Conservation (phyloP, 1,140 invertebrate genomes). For the Euborellia annulipes region DNA sequence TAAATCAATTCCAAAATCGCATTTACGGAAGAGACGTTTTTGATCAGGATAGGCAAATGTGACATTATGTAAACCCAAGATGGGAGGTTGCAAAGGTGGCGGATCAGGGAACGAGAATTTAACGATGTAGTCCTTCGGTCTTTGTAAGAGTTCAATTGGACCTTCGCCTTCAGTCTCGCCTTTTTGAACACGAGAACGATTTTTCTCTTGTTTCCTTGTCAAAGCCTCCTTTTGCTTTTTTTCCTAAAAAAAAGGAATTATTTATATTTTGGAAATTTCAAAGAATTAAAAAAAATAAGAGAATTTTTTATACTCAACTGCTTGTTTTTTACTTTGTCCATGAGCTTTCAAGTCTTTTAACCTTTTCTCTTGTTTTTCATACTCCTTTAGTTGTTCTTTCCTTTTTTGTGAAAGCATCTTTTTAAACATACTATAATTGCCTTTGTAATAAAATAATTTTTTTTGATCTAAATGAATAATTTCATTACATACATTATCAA, state of each 20-base stretch:
- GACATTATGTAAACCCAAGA: constrained; percentile 79
- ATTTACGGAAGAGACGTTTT: constrained; percentile 62
- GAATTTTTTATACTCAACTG: constrained; percentile 36
- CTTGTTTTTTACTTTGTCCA: constrained; percentile 88
- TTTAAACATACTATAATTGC: constrained; percentile 97
- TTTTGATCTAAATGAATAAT: constrained; percentile 92
- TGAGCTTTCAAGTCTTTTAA: constrained; percentile 87
- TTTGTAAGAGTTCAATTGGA: constrained; percentile 66
- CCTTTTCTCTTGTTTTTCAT: constrained; percentile 94
- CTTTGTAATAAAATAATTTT: constrained; percentile 94
- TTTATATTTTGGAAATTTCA: neutral
- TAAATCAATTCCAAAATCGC: constrained; percentile 92
- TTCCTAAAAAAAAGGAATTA: constrained; percentile 34
- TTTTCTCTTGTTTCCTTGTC: constrained; percentile 90
- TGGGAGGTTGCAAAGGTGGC: constrained; percentile 84
- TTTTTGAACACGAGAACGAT: constrained; percentile 59
- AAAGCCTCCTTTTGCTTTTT: constrained; percentile 83
- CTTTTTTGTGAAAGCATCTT: constrained; percentile 96
- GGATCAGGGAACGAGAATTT: constrained; percentile 96
- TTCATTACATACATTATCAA: constrained; percentile 98
- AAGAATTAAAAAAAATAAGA: constrained; percentile 1
- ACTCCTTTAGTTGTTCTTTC: constrained; percentile 92
- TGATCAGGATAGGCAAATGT: constrained; percentile 67
- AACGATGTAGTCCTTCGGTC: constrained; percentile 86
- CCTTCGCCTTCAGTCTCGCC: constrained; percentile 60